Evolutionary conservation across 1,140 invertebrate species (phyloP).

Genomic region (Portunus trituberculatus): DNA sequence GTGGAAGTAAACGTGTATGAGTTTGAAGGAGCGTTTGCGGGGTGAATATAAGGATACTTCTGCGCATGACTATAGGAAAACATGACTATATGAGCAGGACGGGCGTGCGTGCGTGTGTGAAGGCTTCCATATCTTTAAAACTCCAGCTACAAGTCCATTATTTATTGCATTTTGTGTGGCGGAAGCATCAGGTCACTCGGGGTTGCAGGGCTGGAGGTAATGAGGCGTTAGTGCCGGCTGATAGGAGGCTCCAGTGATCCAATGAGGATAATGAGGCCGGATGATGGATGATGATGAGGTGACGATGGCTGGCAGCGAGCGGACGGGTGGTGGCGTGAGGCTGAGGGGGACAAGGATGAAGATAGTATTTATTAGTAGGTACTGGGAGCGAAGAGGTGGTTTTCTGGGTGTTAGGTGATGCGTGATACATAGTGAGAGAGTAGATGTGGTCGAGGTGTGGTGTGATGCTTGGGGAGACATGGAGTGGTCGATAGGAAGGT

Average conservation of each 20-base stretch:
- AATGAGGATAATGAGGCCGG: not conserved
- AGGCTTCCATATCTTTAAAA: not conserved
- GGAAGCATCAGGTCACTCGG: not conserved
- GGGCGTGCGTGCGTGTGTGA: no score
- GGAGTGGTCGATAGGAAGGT: no score
- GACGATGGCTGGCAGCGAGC: not conserved
- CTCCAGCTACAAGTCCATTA: not conserved
- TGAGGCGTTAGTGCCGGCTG: constrained; percentile 5
- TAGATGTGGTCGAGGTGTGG: not conserved
- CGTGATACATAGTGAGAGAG: not conserved
- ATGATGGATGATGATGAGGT: constrained; percentile 20
- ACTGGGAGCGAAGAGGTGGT: no score
- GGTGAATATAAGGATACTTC: no score
- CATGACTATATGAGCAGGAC: no score
- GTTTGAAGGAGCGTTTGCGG: no score
- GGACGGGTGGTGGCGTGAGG: not conserved
- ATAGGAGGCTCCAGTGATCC: not conserved
- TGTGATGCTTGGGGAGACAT: not conserved
- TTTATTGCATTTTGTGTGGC: not conserved
- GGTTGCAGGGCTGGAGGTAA: not conserved
- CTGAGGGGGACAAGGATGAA: not conserved
- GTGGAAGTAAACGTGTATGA: no score
- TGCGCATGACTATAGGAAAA: no score
- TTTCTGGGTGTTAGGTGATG: not conserved
- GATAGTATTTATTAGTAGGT: no score